phyloP scores from a whole-genome alignment of 2,888 invertebrate genomes.

The Caenorhabditis sp. region DNA sequence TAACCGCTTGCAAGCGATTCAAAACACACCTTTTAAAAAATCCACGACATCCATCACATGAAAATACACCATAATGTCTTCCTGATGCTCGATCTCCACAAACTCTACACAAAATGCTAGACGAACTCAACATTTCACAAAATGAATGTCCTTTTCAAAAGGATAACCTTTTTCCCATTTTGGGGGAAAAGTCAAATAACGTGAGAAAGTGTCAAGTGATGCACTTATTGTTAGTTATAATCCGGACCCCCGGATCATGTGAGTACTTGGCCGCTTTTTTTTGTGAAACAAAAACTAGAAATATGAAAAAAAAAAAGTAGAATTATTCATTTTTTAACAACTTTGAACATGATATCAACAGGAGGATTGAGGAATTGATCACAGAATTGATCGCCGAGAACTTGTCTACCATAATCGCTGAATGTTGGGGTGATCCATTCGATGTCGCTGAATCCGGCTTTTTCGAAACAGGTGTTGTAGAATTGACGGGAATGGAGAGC shows the following conservation, averaged over 20 bases:
- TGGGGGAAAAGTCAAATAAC: neutral
- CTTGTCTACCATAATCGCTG: conserved; percentile 11
- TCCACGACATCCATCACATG: conserved; percentile 78
- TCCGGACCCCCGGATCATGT: conserved; percentile 4
- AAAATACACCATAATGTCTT: conserved; percentile 72
- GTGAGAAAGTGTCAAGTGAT: neutral
- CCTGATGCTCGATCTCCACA: conserved; percentile 65
- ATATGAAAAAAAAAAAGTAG: neutral
- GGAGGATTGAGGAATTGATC: conserved; percentile 25
- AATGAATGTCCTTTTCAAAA: neutral
- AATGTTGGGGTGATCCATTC: conserved; percentile 29
- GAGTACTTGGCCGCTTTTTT: too few species aligned
- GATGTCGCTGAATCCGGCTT: conserved; percentile 18
- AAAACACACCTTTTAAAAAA: conserved; percentile 79
- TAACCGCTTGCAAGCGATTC: too few species aligned
- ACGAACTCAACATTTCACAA: neutral
- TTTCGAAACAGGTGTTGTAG: conserved; percentile 20
- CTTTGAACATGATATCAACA: conserved; percentile 22
- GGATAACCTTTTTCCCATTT: neutral
- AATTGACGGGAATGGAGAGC: conserved; percentile 30
- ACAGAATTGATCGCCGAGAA: conserved; percentile 21
- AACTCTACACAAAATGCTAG: conserved; percentile 38
- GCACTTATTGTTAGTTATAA: neutral
- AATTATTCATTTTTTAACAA: neutral
- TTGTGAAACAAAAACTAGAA: neutral